Conservation (phyloP, 2,113 vertebrate genomes). For the Megalops atlanticus region DNA sequence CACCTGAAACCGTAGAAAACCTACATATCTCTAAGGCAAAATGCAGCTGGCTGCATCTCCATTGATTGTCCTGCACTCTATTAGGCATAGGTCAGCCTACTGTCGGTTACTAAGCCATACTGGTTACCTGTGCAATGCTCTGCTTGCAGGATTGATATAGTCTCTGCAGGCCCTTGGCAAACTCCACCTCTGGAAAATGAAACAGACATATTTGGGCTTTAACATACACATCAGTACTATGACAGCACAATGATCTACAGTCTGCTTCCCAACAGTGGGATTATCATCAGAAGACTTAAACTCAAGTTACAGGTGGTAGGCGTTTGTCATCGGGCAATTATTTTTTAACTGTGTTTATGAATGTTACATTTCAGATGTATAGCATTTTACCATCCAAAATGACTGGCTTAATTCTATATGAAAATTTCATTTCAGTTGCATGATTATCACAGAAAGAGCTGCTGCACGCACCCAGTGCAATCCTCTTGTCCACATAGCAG, state of each 20-base stretch:
- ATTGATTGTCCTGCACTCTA: too few relatives aligned
- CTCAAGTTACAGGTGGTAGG: not conserved
- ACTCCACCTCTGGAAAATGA: slow-evolving; percentile 81
- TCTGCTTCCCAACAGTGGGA: not conserved
- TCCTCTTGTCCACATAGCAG: slow-evolving; percentile 85
- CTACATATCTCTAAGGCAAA: too few relatives aligned
- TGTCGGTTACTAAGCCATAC: not conserved
- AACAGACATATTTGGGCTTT: slow-evolving; percentile 7
- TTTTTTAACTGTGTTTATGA: not conserved
- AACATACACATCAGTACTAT: not conserved
- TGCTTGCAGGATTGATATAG: slow-evolving; percentile 84
- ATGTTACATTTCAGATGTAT: not conserved
- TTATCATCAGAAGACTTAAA: not conserved
- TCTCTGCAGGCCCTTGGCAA: slow-evolving; percentile 89
- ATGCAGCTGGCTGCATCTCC: too few relatives aligned
- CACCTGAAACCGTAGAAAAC: too few relatives aligned
- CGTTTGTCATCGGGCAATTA: not conserved
- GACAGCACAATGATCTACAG: not conserved
- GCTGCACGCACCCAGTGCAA: slow-evolving; percentile 71
- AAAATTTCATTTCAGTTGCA: not conserved
- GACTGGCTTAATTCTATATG: not conserved
- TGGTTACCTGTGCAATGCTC: slow-evolving; percentile 77
- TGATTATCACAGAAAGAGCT: too few relatives aligned
- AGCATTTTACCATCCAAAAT: not conserved
- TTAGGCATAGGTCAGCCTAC: too few relatives aligned